A percentile compares a stretch with the other conserved stretches of the same genome.
Evolutionary conservation across 2,888 invertebrate genomes (phyloP).

Genomic region (Drosophila eohydei): DNA sequence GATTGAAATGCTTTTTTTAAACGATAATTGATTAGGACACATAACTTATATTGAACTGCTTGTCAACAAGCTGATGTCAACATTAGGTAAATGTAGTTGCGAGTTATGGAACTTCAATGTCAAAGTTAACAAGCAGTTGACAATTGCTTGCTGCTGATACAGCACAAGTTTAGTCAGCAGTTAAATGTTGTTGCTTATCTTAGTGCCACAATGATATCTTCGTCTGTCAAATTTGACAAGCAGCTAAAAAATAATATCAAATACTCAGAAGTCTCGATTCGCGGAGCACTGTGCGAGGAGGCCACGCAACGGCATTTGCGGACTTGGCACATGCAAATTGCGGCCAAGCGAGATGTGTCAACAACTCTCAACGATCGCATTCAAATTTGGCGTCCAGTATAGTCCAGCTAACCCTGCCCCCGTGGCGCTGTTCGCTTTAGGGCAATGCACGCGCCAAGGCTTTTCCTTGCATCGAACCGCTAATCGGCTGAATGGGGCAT

Average conservation of each 20-base stretch:
- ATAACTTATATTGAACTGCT: background rate
- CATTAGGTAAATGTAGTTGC: background rate
- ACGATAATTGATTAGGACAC: background rate
- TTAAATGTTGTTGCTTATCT: background rate
- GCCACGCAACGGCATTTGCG: constrained; percentile 59
- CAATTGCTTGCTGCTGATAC: background rate
- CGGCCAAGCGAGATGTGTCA: constrained; percentile 46
- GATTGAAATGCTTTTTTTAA: background rate
- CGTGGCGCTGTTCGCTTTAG: background rate
- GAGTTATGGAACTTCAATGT: background rate
- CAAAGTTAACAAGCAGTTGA: constrained; percentile 10
- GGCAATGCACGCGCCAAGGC: constrained; percentile 68
- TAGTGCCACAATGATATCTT: background rate
- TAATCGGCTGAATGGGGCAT: constrained; percentile 58
- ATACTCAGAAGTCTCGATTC: background rate
- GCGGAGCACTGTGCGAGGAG: constrained; percentile 51
- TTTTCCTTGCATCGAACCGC: constrained; percentile 70
- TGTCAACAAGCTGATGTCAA: background rate
- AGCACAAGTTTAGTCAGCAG: background rate
- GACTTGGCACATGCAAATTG: constrained; percentile 46
- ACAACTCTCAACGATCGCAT: constrained; percentile 49
- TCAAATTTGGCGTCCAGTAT: constrained; percentile 34
- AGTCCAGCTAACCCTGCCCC: background rate
- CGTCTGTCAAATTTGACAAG: background rate
- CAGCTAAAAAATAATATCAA: background rate